A percentile compares a stretch with the other conserved stretches of the same genome.
Conservation (phyloP, 2,113 vertebrate genomes). For the Alligator mississippiensis region DNA sequence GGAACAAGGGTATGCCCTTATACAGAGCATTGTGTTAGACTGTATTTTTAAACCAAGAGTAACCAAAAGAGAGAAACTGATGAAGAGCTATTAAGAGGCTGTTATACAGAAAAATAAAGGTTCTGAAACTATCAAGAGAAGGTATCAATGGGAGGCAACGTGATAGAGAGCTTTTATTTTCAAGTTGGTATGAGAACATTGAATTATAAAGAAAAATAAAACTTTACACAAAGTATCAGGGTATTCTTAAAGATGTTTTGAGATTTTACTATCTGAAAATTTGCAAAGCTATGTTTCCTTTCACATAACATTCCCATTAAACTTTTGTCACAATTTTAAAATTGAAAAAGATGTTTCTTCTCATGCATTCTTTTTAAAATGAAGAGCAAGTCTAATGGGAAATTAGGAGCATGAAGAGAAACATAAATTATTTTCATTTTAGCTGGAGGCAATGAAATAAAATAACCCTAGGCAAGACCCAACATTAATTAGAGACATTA, state of each 20-base stretch:
- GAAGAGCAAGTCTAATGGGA: neutral
- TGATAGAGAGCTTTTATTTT: neutral
- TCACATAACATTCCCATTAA: slow-evolving; percentile 1
- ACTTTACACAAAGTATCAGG: neutral
- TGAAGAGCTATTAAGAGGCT: neutral
- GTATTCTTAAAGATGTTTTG: neutral
- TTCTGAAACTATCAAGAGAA: neutral
- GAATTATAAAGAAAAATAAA: neutral
- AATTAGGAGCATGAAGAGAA: slow-evolving; percentile 20
- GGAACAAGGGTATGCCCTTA: neutral
- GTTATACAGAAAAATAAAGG: neutral
- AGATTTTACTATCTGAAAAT: neutral
- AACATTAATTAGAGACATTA: slow-evolving; percentile 6
- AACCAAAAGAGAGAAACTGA: neutral
- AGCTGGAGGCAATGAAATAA: slow-evolving; percentile 38
- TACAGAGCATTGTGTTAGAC: neutral
- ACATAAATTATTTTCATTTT: slow-evolving; percentile 34
- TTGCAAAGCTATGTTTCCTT: neutral
- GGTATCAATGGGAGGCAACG: neutral
- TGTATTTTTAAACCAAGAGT: neutral
- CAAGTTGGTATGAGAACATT: neutral
- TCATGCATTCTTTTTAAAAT: neutral
- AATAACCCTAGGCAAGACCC: neutral
- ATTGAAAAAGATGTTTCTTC: neutral
- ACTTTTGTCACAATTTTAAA: slow-evolving; percentile 3